These are phyloP conservation scores for Tachina fera DNA, from an alignment of 2,888 invertebrate species.

Conservation along the genomic window DNA sequence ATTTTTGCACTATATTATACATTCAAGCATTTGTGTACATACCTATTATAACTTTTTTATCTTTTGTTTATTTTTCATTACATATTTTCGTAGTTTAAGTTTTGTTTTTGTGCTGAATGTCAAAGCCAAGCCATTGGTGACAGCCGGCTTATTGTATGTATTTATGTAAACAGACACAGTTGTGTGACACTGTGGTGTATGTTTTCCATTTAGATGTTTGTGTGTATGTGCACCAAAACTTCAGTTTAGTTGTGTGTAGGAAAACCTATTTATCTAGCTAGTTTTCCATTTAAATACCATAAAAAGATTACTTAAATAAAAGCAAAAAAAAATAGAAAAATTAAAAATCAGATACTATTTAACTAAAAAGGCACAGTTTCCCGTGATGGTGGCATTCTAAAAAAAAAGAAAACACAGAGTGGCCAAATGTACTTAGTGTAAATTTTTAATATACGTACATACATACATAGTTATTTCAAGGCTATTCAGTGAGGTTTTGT, in stretches of 20 bases:
- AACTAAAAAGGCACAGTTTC: constrained; percentile 52
- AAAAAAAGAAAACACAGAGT: constrained; percentile 9
- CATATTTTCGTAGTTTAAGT: constrained; percentile 23
- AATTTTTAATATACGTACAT: not conserved
- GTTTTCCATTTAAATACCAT: constrained; percentile 66
- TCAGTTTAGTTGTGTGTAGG: constrained; percentile 37
- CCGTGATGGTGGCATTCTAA: constrained; percentile 23
- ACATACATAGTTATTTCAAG: too few relatives aligned
- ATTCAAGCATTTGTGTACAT: constrained; percentile 1
- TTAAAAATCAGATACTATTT: constrained; percentile 37
- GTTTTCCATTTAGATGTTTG: constrained; percentile 6
- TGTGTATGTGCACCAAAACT: constrained; percentile 25
- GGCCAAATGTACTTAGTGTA: constrained; percentile 12
- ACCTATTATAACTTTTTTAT: not conserved
- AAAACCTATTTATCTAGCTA: constrained; percentile 60
- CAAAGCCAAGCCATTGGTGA: constrained; percentile 71
- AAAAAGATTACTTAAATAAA: constrained; percentile 53
- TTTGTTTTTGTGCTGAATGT: constrained; percentile 65
- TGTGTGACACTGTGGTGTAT: constrained; percentile 54
- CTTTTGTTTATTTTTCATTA: constrained; percentile 25
- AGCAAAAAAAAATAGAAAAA: constrained; percentile 16
- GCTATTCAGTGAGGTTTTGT: too few relatives aligned
- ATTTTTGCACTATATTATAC: constrained; percentile 1
- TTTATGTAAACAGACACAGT: constrained; percentile 42
- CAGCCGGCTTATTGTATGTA: constrained; percentile 66